Conservation (phyloP, 2,888 invertebrate species). For the Netelia melanura region DNA sequence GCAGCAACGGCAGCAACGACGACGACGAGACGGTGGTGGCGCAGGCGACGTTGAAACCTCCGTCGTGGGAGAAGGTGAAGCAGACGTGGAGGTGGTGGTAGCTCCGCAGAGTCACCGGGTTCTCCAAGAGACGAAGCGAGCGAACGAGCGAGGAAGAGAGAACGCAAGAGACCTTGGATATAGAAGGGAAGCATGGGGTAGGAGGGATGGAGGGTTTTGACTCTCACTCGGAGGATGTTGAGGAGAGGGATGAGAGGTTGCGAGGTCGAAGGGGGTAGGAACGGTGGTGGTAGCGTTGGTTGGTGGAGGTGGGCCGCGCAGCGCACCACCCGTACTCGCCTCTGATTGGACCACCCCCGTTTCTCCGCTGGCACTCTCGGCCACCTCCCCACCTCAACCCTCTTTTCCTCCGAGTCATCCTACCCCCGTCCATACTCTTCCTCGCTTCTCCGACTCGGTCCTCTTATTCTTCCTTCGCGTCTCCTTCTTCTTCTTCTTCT, state of each 20-base stretch:
- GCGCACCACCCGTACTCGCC: slow-evolving; percentile 81
- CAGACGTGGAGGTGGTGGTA: slow-evolving; percentile 73
- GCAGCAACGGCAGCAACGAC: slow-evolving; percentile 33
- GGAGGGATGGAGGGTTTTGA: slow-evolving; percentile 70
- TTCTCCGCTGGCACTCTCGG: slow-evolving; percentile 73
- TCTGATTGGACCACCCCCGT: slow-evolving; percentile 84
- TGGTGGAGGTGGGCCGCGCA: slow-evolving; percentile 76
- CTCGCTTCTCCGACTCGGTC: slow-evolving; percentile 46
- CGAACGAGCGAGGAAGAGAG: slow-evolving; percentile 58
- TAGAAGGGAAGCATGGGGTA: slow-evolving; percentile 75
- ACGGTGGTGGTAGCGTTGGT: slow-evolving; percentile 72
- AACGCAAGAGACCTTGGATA: slow-evolving; percentile 71
- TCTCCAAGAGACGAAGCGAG: slow-evolving; percentile 70
- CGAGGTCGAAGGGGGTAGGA: slow-evolving; percentile 71
- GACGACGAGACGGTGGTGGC: slow-evolving; percentile 61
- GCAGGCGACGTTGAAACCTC: slow-evolving; percentile 75
- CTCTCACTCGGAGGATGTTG: slow-evolving; percentile 65
- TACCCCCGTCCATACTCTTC: slow-evolving; percentile 64
- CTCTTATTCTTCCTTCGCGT: slow-evolving; percentile 51
- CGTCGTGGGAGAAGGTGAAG: slow-evolving; percentile 66
- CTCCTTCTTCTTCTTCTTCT: slow-evolving; percentile 51
- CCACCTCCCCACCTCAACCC: slow-evolving; percentile 76
- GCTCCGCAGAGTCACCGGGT: slow-evolving; percentile 69
- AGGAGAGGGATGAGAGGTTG: slow-evolving; percentile 77
- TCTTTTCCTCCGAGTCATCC: slow-evolving; percentile 66